Evolutionary conservation across 2,797 vertebrate species (phyloP), one percentile per base, ranked within the genome.

Genomic region (Falco novaeseelandiae): DNA sequence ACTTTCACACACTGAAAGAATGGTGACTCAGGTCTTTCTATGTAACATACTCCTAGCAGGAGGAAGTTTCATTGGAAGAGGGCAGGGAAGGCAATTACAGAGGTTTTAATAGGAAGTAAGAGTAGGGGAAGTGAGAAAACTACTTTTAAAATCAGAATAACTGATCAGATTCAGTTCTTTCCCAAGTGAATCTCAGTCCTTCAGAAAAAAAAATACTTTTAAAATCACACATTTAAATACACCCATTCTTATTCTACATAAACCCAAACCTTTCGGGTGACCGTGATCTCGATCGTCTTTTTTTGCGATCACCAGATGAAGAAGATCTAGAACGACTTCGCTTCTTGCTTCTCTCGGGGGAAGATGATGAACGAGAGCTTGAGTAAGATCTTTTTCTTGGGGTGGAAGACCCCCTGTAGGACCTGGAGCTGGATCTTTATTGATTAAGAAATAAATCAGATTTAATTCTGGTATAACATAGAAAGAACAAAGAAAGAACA

Each of bases 191-290:
- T n/a, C 58, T 93, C 52, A 88, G 69, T 83, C 80, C 92, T 90
- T 70, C 66, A 85, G 82, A 59, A 78, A 18, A 77, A 62, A 62
- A 49, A 77, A 80, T 48, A 42, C 36, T 40, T 14, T 40, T 40
- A 78, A 63, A 84, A 72, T 49, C 90, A 85, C 93, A 97, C 96
- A 95, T 96, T 63, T 93, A 93, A 98, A 96, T 98, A 98, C 97
- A 98, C 89, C 98, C 98, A 98, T 98, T 99, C 98, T 99, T 99
- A 99, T 99, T 98, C 99, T 99, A 99, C 99, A 99, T 98, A 99
- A 99, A 99, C 99, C 99, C 99, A 99, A 99, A 99, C 99, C 99
- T 99, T 99, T 99, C 99, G 98, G 99, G 99, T 99, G 99, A 99
- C 99, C 97, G 99, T 97, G 99, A 99, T 99, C 99, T 99, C 98